A percentile compares a stretch with the other conserved stretches of the same genome.
Conservation (phyloP, 2,113 vertebrate genomes). For the Sturnira hondurensis region DNA sequence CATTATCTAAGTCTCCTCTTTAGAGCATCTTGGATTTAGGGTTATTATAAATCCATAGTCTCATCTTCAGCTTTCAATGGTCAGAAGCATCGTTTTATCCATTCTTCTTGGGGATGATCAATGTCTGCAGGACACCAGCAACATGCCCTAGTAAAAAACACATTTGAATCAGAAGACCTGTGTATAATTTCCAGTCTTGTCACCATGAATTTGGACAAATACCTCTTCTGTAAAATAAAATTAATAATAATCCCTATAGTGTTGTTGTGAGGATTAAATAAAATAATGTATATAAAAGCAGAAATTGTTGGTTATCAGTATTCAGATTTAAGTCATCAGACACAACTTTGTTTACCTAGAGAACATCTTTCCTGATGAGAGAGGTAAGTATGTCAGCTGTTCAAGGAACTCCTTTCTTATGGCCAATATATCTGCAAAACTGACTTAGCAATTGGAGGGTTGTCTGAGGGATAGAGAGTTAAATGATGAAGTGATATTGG, state of each 20-base stretch:
- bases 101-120: not conserved
- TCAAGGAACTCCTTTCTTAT: not conserved
- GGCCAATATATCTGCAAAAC: not conserved
- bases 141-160: not conserved
- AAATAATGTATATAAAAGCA: not conserved
- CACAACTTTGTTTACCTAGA: not conserved
- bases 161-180: not conserved
- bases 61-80: not conserved
- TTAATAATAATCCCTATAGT: not conserved
- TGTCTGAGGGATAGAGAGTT: not conserved
- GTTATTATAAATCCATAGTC: not conserved
- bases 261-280: not conserved
- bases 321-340: not conserved
- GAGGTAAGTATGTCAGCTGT: not conserved
- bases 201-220: conserved; percentile 29
- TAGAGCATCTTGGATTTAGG: not conserved
- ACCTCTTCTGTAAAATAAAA: conserved; percentile 8
- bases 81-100: not conserved
- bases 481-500: conserved; percentile 7
- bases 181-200: not conserved
- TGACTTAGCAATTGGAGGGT: not conserved
- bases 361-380: not conserved
- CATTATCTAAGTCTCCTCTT: not conserved
- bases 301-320: not conserved
- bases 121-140: not conserved